Percentiles rank a stretch among this genome's conserved stretches.
phyloP scores from a whole-genome alignment of 53 echinoderm and acorn worm species.

The Luidia sarsii region DNA sequence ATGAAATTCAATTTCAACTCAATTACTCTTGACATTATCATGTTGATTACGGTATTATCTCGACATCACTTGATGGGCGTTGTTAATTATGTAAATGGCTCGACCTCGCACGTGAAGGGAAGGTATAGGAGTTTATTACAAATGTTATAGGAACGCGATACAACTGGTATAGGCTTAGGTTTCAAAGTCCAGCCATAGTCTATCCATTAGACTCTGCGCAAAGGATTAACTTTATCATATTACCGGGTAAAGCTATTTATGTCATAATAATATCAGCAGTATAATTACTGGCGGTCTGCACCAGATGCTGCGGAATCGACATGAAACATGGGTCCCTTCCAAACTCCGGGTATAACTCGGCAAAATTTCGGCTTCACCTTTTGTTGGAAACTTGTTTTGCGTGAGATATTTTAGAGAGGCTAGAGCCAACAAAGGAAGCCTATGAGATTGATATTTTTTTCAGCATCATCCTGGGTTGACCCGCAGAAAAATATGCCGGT shows the following conservation, averaged over 20 bases:
- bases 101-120: too few species aligned
- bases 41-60: too few species aligned
- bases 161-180: conserved; percentile 4
- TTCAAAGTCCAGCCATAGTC: conserved; percentile 33
- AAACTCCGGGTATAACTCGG: too few species aligned
- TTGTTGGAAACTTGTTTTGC: background rate
- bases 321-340: too few species aligned
- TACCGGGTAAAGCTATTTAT: conserved; percentile 21
- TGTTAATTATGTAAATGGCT: too few species aligned
- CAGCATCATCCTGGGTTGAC: background rate
- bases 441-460: background rate
- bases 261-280: conserved; percentile 42
- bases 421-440: background rate
- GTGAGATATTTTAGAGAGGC: background rate
- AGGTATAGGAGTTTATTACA: background rate
- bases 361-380: too few species aligned
- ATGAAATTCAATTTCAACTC: too few species aligned
- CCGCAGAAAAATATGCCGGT: conserved; percentile 27
- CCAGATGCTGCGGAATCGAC: background rate
- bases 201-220: background rate
- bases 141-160: background rate
- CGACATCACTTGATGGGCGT: too few species aligned
- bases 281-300: conserved; percentile 9
- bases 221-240: conserved; percentile 29
- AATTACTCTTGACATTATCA: too few species aligned